phyloP scores from a whole-genome alignment of 2,888 invertebrate species.

The Lottia scabra region DNA sequence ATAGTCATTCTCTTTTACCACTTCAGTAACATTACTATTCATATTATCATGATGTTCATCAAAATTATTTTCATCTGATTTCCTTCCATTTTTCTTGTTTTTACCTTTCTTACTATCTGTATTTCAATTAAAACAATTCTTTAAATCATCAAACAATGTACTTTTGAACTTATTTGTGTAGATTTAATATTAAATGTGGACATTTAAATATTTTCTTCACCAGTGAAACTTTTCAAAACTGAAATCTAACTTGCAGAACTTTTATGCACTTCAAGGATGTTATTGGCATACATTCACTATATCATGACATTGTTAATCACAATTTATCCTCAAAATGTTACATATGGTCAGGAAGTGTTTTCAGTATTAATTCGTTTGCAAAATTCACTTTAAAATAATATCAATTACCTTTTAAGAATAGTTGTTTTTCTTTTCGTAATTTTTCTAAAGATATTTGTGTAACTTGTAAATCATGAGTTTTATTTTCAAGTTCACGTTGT shows the following conservation, averaged over 20 bases:
- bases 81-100: slow-evolving; percentile 33
- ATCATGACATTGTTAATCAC: too few species aligned
- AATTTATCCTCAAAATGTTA: too few species aligned
- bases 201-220: too few species aligned
- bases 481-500: slow-evolving; percentile 53
- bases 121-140: not conserved
- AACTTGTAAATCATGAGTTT: slow-evolving; percentile 53
- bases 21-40: slow-evolving; percentile 31
- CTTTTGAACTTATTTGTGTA: too few species aligned
- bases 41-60: slow-evolving; percentile 20
- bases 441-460: slow-evolving; percentile 54
- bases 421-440: slow-evolving; percentile 54
- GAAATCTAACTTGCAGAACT: too few species aligned
- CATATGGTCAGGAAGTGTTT: too few species aligned
- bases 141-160: too few species aligned
- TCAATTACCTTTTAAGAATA: slow-evolving; percentile 16
- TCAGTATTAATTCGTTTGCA: not conserved
- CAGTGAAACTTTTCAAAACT: too few species aligned
- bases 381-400: not conserved
- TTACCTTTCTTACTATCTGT: slow-evolving; percentile 25
- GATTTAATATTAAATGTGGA: too few species aligned
- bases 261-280: too few species aligned
- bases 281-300: too few species aligned
- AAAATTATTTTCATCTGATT: slow-evolving; percentile 25
- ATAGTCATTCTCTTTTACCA: slow-evolving; percentile 57